phyloP scores from a whole-genome alignment of 1,140 invertebrate species.

The Drosophila pandora region DNA sequence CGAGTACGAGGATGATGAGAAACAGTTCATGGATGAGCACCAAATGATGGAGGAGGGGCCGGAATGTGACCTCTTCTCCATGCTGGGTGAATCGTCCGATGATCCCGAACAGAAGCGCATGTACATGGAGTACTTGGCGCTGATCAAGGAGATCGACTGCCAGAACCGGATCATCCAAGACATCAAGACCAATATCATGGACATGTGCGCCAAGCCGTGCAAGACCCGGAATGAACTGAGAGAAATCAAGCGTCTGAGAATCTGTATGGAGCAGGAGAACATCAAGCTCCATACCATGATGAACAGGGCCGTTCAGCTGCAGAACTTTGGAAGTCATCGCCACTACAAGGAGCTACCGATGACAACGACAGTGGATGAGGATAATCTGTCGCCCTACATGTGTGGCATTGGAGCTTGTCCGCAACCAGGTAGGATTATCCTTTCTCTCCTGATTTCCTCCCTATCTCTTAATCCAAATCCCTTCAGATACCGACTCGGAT shows the following conservation, averaged over 20 bases:
- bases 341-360: constrained; percentile 65
- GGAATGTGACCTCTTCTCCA: constrained; percentile 70
- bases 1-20: constrained; percentile 58
- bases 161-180: constrained; percentile 74
- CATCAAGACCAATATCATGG: constrained; percentile 69
- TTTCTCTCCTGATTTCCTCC: background rate
- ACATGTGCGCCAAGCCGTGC: constrained; percentile 67
- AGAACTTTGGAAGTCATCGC: constrained; percentile 72
- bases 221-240: constrained; percentile 66
- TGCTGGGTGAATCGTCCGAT: constrained; percentile 67
- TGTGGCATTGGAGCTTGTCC: constrained; percentile 33
- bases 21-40: constrained; percentile 40
- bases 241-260: constrained; percentile 68
- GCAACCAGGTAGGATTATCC: background rate
- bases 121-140: constrained; percentile 71
- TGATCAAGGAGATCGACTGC: constrained; percentile 79
- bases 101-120: constrained; percentile 77
- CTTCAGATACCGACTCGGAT: constrained; percentile 19
- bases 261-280: constrained; percentile 80
- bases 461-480: background rate
- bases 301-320: constrained; percentile 66
- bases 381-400: constrained; percentile 69
- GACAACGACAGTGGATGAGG: constrained; percentile 76
- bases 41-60: constrained; percentile 52
- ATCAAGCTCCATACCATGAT: constrained; percentile 73